Base-by-base conservation (phyloP, 2,113 vertebrate species). In the Formicarius rufipectus region DNA sequence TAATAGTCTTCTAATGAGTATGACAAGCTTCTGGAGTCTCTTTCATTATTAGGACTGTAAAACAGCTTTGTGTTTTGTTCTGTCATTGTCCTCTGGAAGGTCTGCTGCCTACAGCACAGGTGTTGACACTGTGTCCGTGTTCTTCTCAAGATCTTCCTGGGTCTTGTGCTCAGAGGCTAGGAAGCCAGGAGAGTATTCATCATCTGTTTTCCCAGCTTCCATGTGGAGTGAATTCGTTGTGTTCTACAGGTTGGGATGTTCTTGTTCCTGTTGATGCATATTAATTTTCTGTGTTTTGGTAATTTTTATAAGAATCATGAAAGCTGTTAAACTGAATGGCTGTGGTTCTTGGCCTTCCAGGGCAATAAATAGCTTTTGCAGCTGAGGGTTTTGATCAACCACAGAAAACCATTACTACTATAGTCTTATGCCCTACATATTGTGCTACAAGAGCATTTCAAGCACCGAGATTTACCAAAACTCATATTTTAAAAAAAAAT, bases 121-220 rank as follows among this genome's bases (percentile, higher is more conserved):
- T 78, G n/a, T n/a, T 55, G 67, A 1, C 25, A 5, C 5, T 0
- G 1, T n/a, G 14, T 15, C 28, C 3, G 0, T 84, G 9, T n/a
- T 78, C 27, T 39, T 73, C 40, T 69, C 22, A 27, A 73, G 49
- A 15, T 37, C 13, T 23, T 90, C 27, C 11, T 80, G 40, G 56
- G 10, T 80, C 31, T 50, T 80, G 50, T 23, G 15, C 10, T 52
- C 44, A 33, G 40, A 44, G 55, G 12, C 31, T 44, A 15, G 63
- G 67, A 91, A 85, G 71, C 31, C 42, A 18, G 52, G 25, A 45
- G 20, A 37, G 16, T 45, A 17, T 88, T 90, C 3, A 5, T 82
- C 10, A 30, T 68, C 30, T 69, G 13, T 52, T 87, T 81, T 73
- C 30, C 23, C 28, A 81, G 22, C 37, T 77, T 74, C 50, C 11